A percentile compares a stretch with the other conserved stretches of the same genome.
These are phyloP conservation scores for Trypoxylus dichotomus DNA, from an alignment of 1,140 invertebrate genomes.

Conservation along the genomic window DNA sequence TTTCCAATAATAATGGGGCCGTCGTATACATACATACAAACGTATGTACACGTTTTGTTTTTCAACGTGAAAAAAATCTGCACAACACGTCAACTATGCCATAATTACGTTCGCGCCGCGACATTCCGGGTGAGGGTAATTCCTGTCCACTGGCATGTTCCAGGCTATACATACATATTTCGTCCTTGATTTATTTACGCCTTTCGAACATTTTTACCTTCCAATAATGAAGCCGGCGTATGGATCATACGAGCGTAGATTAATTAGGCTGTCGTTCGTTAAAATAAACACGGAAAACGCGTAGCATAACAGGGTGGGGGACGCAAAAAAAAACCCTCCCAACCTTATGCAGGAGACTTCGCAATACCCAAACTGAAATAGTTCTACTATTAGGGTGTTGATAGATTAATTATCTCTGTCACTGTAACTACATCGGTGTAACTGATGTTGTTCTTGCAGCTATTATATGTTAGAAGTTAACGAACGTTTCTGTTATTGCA, in stretches of 20 bases:
- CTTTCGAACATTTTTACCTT: not conserved
- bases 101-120: no score
- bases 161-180: no score
- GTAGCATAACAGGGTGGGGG: no score
- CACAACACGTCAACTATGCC: no score
- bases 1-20: no score
- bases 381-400: not conserved
- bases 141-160: no score
- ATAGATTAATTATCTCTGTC: no score
- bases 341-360: not conserved
- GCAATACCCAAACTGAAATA: not conserved
- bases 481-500: constrained; percentile 56
- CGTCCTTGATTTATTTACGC: no score
- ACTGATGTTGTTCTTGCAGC: not conserved
- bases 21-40: no score
- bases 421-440: not conserved
- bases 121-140: no score
- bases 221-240: not conserved
- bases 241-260: not conserved
- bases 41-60: no score
- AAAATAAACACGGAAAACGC: not conserved
- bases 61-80: no score
- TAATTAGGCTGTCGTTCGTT: not conserved
- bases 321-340: not conserved
- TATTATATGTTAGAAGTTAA: not conserved